phyloP scores from a whole-genome alignment of 2,888 invertebrate species.

The Drosophila kanekoi region DNA sequence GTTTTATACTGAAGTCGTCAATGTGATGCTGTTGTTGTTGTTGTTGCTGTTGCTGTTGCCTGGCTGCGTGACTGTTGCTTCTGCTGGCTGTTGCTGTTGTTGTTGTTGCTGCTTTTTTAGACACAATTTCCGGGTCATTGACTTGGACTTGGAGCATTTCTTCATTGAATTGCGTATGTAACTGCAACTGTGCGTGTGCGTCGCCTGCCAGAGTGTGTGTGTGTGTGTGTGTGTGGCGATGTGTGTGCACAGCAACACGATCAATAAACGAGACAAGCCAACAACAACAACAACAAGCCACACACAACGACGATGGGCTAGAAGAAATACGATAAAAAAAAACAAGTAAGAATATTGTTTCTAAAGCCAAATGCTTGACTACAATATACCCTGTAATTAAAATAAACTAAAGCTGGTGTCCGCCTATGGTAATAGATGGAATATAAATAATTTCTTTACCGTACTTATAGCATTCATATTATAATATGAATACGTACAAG shows the following conservation, averaged over 20 bases:
- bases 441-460: too few relatives aligned
- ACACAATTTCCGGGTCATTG: constrained; percentile 85
- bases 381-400: constrained; percentile 22
- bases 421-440: neutral
- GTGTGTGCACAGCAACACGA: constrained; percentile 77
- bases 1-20: constrained; percentile 75
- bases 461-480: too few relatives aligned
- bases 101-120: constrained; percentile 79
- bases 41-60: constrained; percentile 58
- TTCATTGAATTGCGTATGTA: constrained; percentile 83
- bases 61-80: constrained; percentile 62
- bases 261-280: constrained; percentile 81
- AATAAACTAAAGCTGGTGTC: neutral
- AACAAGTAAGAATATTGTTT: constrained; percentile 24
- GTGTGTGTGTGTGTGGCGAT: constrained; percentile 45
- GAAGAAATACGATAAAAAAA: constrained; percentile 78
- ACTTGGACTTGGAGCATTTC: constrained; percentile 83
- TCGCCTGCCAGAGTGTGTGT: constrained; percentile 15
- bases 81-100: constrained; percentile 55
- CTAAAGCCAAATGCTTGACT: neutral
- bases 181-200: constrained; percentile 70
- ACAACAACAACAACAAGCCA: constrained; percentile 60
- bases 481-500: too few relatives aligned
- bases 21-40: constrained; percentile 59
- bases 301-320: constrained; percentile 76